Percentiles rank a stretch among this genome's conserved stretches.
These are phyloP conservation scores for Choristoneura rosaceana DNA, from an alignment of 2,888 invertebrate species.

Conservation along the genomic window DNA sequence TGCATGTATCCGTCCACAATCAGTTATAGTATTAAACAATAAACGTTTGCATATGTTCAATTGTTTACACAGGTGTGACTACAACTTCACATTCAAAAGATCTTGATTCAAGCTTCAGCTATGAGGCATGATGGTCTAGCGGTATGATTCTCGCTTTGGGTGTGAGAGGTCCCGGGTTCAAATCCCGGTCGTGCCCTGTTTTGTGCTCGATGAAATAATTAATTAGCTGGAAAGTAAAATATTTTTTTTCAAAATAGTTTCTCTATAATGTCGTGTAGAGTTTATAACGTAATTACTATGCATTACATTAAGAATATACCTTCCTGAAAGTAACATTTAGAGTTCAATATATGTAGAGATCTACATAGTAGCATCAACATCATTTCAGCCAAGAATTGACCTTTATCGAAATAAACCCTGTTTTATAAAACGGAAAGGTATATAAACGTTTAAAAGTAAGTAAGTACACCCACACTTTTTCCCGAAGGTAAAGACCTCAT, in stretches of 20 bases:
- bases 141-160: slow-evolving; percentile 78
- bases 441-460: slow-evolving; percentile 20
- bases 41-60: not conserved
- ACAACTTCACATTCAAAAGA: not conserved
- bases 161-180: slow-evolving; percentile 58
- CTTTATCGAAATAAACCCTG: not conserved
- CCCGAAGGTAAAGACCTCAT: slow-evolving; percentile 47
- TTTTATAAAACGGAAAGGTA: not conserved
- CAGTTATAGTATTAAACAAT: not conserved
- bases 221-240: not conserved
- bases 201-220: not conserved
- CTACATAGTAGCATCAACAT: not conserved
- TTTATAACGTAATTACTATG: too few relatives aligned
- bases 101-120: not conserved
- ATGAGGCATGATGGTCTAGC: slow-evolving; percentile 73
- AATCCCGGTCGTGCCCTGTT: slow-evolving; percentile 53
- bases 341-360: too few relatives aligned
- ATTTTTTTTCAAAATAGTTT: too few relatives aligned
- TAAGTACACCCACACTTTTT: slow-evolving; percentile 34
- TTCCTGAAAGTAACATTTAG: too few relatives aligned
- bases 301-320: too few relatives aligned
- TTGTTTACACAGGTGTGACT: slow-evolving; percentile 15
- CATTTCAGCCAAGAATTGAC: not conserved
- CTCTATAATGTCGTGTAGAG: too few relatives aligned
- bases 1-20: not conserved